Evolutionary conservation across 2,888 invertebrate species (phyloP), one percentile per base, ranked within the genome.

Genomic region (Coelopa pilipes): DNA sequence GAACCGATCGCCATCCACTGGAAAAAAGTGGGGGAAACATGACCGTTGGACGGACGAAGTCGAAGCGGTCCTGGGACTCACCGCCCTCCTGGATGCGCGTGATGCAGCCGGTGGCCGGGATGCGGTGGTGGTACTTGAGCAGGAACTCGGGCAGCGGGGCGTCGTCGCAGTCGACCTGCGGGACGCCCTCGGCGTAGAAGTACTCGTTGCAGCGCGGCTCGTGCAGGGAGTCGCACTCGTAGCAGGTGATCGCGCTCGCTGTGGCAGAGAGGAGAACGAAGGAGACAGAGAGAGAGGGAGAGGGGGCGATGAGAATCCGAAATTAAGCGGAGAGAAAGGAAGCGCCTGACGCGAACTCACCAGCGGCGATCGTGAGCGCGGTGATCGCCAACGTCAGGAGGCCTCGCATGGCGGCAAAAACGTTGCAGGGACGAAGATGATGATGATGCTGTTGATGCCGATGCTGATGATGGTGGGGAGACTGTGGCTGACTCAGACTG

Each of bases 221-320:
- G 75, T 79, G 80, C 60, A 81, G 76, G 17, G 86, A 85, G 77
- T 87, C 86, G 75, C 86, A 86, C 75, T 85, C 83, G 76, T 82
- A 86, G 78, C 86, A 76, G 49, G 17, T 57, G 57, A 59, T 69
- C 7, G 66, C 66, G 13, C 1, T 15, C 7, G 66, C 66, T 65
- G 46, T 17, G 17, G 3, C n/a, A n/a, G 49, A 21, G 60, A 66
- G 49, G 9, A 15, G 4, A 59, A 24, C 19, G 13, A 1, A 3
- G n/a, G 45, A 1, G 15, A 50, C 12, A 66, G 34, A 62, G 24
- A 62, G 13, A 21, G 11, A 12, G 19, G 21, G 10, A 50, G 13
- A 11, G 7, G 10, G 13, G 7, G 17, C 10, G 21, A 7, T 17
- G 47, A 47, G 17, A 12, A 46, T 34, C n/a, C 11, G 3, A 13